phyloP scores from a whole-genome alignment of 2,113 vertebrate species.

The Aleadryas rufinucha region DNA sequence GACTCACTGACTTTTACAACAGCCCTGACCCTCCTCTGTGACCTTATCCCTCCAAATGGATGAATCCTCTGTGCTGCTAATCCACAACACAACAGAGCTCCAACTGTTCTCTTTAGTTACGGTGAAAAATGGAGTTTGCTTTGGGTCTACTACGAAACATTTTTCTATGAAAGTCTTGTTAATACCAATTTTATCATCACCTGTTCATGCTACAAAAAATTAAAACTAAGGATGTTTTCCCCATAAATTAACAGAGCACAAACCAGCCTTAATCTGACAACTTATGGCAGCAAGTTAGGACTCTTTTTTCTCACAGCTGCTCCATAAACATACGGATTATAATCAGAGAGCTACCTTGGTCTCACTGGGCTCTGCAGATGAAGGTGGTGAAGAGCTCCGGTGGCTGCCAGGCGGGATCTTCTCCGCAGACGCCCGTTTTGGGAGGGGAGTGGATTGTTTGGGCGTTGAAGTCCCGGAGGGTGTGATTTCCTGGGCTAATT shows the following conservation, averaged over 20 bases:
- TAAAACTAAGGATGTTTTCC: neutral
- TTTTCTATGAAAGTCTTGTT: neutral
- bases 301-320: neutral
- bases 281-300: neutral
- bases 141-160: neutral
- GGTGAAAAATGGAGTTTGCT: neutral
- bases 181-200: neutral
- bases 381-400: neutral
- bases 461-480: neutral
- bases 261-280: neutral
- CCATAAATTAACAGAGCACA: neutral
- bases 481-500: neutral
- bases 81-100: neutral
- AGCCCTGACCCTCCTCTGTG: neutral
- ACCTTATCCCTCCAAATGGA: neutral
- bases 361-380: neutral
- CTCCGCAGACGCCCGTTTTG: neutral
- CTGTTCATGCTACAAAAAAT: neutral
- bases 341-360: conserved; percentile 36
- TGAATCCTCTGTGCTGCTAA: neutral
- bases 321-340: neutral
- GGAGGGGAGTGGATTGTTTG: neutral
- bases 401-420: neutral
- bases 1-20: neutral
- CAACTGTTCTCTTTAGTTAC: neutral